Conservation (phyloP, 2,113 vertebrate species). For the Tonatia bakeri region DNA sequence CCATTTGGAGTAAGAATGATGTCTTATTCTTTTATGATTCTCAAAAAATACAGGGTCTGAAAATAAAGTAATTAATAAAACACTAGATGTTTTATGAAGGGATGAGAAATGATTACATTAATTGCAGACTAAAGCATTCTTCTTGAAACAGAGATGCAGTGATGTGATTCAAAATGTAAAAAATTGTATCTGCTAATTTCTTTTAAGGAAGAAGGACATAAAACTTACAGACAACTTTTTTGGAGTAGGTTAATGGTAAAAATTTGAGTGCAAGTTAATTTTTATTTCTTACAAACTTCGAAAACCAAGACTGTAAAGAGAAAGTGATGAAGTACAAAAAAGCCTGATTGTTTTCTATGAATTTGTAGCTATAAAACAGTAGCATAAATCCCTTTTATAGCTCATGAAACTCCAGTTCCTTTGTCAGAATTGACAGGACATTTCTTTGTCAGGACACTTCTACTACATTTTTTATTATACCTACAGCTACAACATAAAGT, state of each 20-base stretch:
- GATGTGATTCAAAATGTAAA: background rate
- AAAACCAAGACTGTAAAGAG: background rate
- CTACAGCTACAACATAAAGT: background rate
- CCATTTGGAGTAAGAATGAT: background rate
- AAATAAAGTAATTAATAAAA: background rate
- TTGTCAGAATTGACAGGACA: too few relatives aligned
- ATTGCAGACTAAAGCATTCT: background rate
- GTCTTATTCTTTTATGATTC: background rate
- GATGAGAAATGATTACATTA: background rate
- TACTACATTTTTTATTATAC: background rate
- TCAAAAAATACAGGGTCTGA: background rate
- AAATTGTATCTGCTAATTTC: background rate
- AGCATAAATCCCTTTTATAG: background rate
- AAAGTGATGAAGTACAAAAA: background rate
- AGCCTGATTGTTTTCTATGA: background rate
- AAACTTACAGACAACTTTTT: background rate
- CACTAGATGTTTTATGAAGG: background rate
- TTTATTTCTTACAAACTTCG: background rate
- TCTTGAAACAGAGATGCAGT: background rate
- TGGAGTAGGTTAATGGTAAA: background rate
- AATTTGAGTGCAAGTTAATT: background rate
- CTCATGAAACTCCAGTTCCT: background rate
- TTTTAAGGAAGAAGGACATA: background rate
- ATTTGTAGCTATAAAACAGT: background rate
- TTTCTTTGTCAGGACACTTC: background rate